Base-by-base conservation (phyloP, 2,113 vertebrate species). In the Felis chaus region DNA sequence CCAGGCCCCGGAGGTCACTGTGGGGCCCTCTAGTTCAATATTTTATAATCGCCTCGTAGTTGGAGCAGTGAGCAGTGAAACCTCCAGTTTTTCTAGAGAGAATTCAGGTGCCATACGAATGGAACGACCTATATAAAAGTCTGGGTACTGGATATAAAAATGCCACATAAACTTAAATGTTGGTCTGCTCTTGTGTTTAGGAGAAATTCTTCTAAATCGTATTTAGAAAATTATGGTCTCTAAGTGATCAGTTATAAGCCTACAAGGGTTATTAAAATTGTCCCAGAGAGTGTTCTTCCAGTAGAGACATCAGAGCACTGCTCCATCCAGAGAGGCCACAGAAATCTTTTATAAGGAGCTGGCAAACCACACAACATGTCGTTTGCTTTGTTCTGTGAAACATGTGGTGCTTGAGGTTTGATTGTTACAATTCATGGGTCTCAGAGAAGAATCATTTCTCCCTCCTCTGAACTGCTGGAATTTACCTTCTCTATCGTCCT, bases 401-500 rank as follows among this genome's bases (percentile, higher is more conserved):
- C 95, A 73, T 94, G 96, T 98, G 98, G 98, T 94, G 78, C 95
- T 97, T 96, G 97, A 97, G 95, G 95, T 98, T 95, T 96, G 84
- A 55, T 96, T 98, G 97, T 85, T 95, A 94, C 97, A 95, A 95
- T 79, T 80, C 94, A 7, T 29, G 45, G 68, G 84, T 91, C 66
- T 87, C 33, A 0, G 11, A 41, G 45, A 74, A 79, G 94, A 90
- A 74, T 48, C 55, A 12, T 73, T 50, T 80, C 95, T 97, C 69
- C 36, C 92, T 78, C 50, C 27, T 68, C 76, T 82, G 53, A 83
- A 41, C 55, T 69, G 5, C 39, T 4, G 5, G 29, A 18, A 31
- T 79, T 80, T 61, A 18, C 83, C 89, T 94, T 79, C 1, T 41
- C 36, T 63, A 3, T 3, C 15, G 1, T 18, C 21, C 21, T 86